phyloP scores from a whole-genome alignment of 2,888 invertebrate genomes.

The Graphium colonna region DNA sequence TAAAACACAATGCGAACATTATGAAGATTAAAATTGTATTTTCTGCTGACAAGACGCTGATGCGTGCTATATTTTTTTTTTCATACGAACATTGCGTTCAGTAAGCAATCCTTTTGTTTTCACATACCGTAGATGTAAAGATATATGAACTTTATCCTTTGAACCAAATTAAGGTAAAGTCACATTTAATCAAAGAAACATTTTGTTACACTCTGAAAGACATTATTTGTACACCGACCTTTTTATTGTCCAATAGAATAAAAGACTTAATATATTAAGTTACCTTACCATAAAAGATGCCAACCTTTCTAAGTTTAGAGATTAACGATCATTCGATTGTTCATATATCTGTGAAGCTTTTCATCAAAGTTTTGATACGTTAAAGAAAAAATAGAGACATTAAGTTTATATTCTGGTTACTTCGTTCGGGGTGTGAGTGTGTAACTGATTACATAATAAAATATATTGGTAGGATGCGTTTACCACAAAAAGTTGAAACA shows the following conservation, averaged over 20 bases:
- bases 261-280: no score
- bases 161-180: neutral
- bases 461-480: no score
- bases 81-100: constrained; percentile 44
- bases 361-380: no score
- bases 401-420: no score
- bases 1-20: constrained; percentile 40
- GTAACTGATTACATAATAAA: no score
- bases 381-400: no score
- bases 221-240: neutral
- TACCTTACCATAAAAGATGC: no score
- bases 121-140: constrained; percentile 13
- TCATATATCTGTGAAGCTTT: no score
- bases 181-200: constrained; percentile 6
- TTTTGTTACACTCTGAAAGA: neutral
- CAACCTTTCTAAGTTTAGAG: no score
- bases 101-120: constrained; percentile 34
- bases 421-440: no score
- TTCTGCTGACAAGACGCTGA: constrained; percentile 58
- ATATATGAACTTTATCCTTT: constrained; percentile 14
- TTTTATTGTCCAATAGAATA: neutral
- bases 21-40: constrained; percentile 65
- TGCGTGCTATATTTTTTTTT: constrained; percentile 46
- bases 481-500: no score
- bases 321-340: no score